These are phyloP conservation scores for Bubo blakistoni DNA, from an alignment of 2,113 vertebrate species.

Conservation along the genomic window DNA sequence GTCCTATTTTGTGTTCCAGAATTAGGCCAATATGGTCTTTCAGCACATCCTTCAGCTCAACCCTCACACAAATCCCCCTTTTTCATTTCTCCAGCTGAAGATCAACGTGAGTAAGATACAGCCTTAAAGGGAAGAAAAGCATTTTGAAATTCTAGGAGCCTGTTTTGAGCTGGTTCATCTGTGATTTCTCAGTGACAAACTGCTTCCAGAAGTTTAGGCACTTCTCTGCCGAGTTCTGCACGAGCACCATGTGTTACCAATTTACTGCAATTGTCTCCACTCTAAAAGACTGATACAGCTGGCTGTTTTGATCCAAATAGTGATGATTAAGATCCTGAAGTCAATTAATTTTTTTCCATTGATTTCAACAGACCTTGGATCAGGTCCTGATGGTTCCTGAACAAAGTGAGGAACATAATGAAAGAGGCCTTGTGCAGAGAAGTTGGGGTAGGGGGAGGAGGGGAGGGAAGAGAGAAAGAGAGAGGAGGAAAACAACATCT, in stretches of 20 bases:
- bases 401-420: neutral
- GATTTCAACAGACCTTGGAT: neutral
- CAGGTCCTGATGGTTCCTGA: neutral
- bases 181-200: neutral
- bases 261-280: neutral
- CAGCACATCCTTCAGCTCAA: neutral
- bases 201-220: neutral
- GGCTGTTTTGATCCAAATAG: neutral
- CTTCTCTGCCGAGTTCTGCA: neutral
- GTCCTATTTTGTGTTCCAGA: neutral
- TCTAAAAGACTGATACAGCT: neutral
- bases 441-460: neutral
- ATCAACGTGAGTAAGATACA: accelerated
- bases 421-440: neutral
- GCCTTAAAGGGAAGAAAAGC: neutral
- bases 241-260: neutral
- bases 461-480: neutral
- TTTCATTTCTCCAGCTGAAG: neutral
- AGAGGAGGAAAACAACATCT: neutral
- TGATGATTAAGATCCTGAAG: neutral
- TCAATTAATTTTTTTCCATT: neutral
- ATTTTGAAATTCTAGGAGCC: neutral
- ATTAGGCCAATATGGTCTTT: neutral
- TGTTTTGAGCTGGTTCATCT: neutral
- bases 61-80: neutral